Percentiles rank a stretch among this genome's conserved stretches.
Conservation (phyloP, 2,888 invertebrate species). For the Melikaiella ostensackeni region DNA sequence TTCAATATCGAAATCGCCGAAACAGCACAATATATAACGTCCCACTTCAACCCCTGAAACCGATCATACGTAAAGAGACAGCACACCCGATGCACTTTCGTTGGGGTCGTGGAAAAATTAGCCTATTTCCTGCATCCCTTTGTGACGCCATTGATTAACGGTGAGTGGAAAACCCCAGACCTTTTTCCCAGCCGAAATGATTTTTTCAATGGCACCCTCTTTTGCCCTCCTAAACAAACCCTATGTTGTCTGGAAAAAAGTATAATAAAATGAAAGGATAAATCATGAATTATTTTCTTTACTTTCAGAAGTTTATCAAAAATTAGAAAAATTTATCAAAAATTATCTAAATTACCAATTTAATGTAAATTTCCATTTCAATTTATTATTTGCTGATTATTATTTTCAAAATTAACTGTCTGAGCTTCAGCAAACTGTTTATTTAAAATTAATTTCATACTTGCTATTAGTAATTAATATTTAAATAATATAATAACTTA, state of each 20-base stretch:
- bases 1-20: slow-evolving; percentile 28
- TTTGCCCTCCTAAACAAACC: slow-evolving; percentile 22
- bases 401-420: not conserved
- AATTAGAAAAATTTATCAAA: not conserved
- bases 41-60: slow-evolving; percentile 27
- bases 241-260: not conserved
- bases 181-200: slow-evolving; percentile 40
- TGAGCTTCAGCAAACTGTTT: not conserved
- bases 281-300: not conserved
- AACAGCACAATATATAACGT: slow-evolving; percentile 32
- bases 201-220: slow-evolving; percentile 52
- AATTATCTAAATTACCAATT: not conserved
- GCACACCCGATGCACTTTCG: slow-evolving; percentile 49
- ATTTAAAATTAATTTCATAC: not conserved
- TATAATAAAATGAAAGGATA: not conserved
- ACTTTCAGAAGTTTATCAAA: not conserved
- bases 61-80: slow-evolving; percentile 28
- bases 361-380: not conserved
- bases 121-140: slow-evolving; percentile 61
- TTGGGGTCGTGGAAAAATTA: slow-evolving; percentile 57
- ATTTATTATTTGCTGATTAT: not conserved
- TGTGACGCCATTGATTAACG: slow-evolving; percentile 52
- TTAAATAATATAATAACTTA: too few relatives aligned
- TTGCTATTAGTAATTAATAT: not conserved
- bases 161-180: slow-evolving; percentile 53